phyloP scores from a whole-genome alignment of 2,797 vertebrate genomes.

The Myiotriccus ornatus region DNA sequence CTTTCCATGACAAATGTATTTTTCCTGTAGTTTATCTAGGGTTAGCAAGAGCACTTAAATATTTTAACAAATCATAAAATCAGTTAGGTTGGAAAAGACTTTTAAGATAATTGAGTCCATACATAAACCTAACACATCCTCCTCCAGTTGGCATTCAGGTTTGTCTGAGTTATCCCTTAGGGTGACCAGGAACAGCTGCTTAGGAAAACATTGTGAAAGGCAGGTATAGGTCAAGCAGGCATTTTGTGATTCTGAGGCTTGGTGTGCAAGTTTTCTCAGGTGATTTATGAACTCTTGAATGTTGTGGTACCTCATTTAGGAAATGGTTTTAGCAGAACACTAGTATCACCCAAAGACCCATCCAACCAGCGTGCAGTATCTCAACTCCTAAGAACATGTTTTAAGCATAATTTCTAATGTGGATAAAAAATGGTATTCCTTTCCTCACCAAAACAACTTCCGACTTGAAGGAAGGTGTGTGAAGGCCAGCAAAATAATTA shows the following conservation, averaged over 20 bases:
- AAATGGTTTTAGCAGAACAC: neutral
- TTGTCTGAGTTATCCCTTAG: neutral
- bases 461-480: neutral
- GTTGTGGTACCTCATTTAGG: neutral
- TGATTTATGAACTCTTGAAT: neutral
- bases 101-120: neutral
- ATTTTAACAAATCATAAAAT: neutral
- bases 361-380: too few relatives aligned
- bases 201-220: neutral
- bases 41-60: neutral
- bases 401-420: neutral
- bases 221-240: neutral
- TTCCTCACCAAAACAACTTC: neutral
- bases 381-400: neutral
- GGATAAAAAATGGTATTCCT: neutral
- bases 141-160: accelerated
- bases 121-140: neutral
- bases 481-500: neutral
- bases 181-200: neutral
- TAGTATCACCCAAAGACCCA: neutral
- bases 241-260: neutral
- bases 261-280: neutral
- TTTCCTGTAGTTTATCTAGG: neutral
- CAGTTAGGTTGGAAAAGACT: neutral
- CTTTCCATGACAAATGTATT: neutral